Evolutionary conservation across 2,113 vertebrate genomes (phyloP).

Genomic region (Macaca nemestrina): DNA sequence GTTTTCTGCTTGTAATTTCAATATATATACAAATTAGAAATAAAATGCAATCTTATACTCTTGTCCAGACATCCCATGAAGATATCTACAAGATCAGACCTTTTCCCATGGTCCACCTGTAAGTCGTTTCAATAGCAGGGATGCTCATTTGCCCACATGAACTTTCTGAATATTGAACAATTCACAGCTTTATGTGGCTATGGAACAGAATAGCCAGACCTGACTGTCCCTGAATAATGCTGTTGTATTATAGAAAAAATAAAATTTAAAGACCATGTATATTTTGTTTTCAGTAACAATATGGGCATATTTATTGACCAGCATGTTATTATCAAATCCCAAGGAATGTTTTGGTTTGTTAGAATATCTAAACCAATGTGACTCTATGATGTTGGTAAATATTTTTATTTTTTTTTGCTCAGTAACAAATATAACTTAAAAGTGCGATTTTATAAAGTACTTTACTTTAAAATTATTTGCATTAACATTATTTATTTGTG

Average conservation of each 20-base stretch:
- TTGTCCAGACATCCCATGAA: neutral
- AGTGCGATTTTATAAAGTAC: neutral
- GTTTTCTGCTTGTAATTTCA: neutral
- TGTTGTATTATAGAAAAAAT: neutral
- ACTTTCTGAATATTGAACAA: neutral
- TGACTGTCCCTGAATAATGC: neutral
- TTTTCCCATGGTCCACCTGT: neutral
- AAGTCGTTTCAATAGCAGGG: neutral
- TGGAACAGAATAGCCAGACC: neutral
- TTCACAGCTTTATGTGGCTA: neutral
- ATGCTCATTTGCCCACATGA: neutral
- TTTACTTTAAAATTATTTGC: neutral
- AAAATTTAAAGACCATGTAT: neutral
- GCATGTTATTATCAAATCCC: neutral
- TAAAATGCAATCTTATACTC: neutral
- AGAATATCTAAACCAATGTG: neutral
- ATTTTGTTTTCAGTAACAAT: neutral
- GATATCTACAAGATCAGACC: neutral
- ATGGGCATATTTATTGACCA: neutral
- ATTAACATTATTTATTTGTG: neutral
- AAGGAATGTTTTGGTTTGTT: neutral
- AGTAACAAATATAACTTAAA: neutral
- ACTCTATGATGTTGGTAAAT: neutral
- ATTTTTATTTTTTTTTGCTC: neutral
- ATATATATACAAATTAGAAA: neutral